Conservation (phyloP, 1,140 invertebrate genomes). For the Cydia amplana region DNA sequence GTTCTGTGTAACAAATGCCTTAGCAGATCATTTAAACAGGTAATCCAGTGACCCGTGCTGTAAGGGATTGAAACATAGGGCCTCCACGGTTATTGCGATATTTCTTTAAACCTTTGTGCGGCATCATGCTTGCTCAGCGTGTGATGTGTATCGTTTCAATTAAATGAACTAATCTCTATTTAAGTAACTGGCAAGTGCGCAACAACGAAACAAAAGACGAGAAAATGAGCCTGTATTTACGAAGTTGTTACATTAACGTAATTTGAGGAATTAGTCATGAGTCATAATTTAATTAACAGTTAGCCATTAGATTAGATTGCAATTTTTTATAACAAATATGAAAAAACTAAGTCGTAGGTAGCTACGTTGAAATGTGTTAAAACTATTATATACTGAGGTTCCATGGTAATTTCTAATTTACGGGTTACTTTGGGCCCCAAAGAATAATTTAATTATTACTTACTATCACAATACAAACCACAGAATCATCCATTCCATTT, state of each 20-base stretch:
- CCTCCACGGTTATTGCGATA: background rate
- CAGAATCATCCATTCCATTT: no score
- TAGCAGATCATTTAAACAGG: background rate
- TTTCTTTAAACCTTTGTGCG: background rate
- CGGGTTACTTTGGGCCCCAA: no score
- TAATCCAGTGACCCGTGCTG: background rate
- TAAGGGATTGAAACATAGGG: background rate
- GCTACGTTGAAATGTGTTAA: no score
- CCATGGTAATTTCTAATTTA: no score
- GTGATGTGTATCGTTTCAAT: background rate
- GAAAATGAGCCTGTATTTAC: background rate
- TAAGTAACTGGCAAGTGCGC: constrained; percentile 14
- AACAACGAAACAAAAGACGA: background rate
- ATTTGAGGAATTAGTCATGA: background rate
- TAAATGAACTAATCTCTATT: background rate
- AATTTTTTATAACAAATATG: no score
- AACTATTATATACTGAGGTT: no score
- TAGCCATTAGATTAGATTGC: no score
- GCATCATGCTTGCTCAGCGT: background rate
- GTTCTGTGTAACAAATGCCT: no score
- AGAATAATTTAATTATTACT: no score
- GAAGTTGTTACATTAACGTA: background rate
- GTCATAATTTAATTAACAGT: no score
- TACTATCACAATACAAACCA: no score
- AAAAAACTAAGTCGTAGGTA: no score